Conservation (phyloP, 2,113 vertebrate species). For the Mus musculus region DNA sequence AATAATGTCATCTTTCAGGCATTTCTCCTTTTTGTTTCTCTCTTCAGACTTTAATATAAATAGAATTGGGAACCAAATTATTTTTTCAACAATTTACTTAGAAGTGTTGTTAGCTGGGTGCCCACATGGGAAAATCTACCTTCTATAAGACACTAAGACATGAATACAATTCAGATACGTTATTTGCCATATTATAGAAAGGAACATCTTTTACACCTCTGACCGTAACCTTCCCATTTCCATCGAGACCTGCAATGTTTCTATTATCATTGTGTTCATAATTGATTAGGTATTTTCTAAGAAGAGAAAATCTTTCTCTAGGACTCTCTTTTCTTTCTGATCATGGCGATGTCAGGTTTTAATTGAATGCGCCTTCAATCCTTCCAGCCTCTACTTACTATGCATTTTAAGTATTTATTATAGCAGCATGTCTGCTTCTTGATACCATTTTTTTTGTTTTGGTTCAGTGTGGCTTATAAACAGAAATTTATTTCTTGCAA, state of each 20-base stretch:
- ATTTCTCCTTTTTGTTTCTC: not conserved
- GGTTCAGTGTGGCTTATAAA: not conserved
- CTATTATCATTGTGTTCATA: not conserved
- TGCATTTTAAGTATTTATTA: not conserved
- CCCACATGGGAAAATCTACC: not conserved
- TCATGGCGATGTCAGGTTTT: not conserved
- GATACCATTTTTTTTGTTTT: not conserved
- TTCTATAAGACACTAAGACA: not conserved
- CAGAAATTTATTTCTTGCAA: not conserved
- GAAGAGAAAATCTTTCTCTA: not conserved
- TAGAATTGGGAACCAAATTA: not conserved
- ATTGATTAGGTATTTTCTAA: not conserved
- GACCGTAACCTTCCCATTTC: not conserved
- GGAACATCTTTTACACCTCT: not conserved
- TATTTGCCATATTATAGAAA: not conserved
- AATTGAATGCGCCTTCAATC: not conserved
- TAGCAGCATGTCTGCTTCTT: not conserved
- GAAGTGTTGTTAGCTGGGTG: not conserved
- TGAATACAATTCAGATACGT: not conserved
- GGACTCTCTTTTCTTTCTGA: not conserved
- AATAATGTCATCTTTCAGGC: not conserved
- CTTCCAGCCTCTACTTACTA: not conserved
- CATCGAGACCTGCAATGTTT: not conserved
- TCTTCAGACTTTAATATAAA: not conserved
- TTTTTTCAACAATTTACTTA: not conserved